A percentile compares a stretch with the other conserved stretches of the same genome.
These are phyloP conservation scores for Hydrotaea cyrtoneurina DNA, from an alignment of 2,888 invertebrate genomes.

Conservation along the genomic window DNA sequence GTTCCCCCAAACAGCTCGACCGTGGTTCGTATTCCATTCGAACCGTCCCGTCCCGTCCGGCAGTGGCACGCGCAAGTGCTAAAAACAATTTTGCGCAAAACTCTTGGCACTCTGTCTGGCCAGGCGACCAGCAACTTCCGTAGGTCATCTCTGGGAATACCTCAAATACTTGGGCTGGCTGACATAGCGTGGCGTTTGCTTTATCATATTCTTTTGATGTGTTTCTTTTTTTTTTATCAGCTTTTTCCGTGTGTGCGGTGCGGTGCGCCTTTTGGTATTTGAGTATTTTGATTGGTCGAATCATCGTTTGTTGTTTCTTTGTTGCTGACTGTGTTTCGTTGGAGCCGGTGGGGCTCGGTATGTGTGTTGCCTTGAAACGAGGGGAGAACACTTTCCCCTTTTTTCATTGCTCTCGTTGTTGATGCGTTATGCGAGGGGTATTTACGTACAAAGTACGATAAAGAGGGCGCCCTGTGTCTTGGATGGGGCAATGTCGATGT, in stretches of 20 bases:
- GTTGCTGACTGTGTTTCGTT: constrained; percentile 26
- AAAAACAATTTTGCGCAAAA: constrained; percentile 78
- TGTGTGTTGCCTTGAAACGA: constrained; percentile 1
- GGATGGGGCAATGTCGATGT: constrained; percentile 29
- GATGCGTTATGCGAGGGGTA: not conserved
- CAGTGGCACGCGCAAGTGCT: constrained; percentile 63
- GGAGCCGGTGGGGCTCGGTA: not conserved
- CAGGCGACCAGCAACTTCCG: constrained; percentile 75
- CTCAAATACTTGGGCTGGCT: constrained; percentile 42
- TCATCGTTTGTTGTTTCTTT: not conserved
- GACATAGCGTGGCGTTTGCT: constrained; percentile 8
- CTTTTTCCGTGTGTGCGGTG: constrained; percentile 55
- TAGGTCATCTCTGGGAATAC: constrained; percentile 56
- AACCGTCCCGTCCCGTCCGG: not conserved
- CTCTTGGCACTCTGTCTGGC: constrained; percentile 80
- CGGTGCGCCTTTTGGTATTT: constrained; percentile 42
- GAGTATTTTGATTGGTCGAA: constrained; percentile 43
- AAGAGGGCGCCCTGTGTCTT: not conserved
- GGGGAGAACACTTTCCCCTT: not conserved
- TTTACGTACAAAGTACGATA: not conserved
- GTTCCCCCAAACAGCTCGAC: not conserved
- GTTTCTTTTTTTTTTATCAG: constrained; percentile 54
- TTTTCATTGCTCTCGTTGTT: not conserved
- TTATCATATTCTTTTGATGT: constrained; percentile 70
- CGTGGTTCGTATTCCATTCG: not conserved